Percentiles rank a stretch among this genome's conserved stretches.
phyloP scores from a whole-genome alignment of 2,113 vertebrate species.

The Thomomys bottae region DNA sequence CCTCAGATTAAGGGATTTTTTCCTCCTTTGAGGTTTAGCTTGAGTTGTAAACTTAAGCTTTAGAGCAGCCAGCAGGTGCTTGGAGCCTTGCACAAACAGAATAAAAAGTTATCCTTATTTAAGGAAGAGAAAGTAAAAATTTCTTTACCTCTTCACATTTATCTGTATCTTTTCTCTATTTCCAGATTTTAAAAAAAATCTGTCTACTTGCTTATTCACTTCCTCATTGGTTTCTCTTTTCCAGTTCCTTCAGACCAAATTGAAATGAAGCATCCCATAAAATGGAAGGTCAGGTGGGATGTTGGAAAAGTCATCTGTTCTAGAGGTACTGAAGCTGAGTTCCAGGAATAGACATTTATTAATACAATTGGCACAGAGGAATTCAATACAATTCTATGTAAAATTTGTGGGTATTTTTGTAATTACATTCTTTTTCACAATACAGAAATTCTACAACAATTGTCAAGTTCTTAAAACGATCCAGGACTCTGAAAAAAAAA shows the following conservation, averaged over 20 bases:
- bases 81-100: conserved; percentile 56
- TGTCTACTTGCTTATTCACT: conserved; percentile 9
- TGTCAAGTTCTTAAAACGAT: background rate
- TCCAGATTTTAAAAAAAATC: background rate
- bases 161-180: conserved; percentile 36
- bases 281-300: conserved; percentile 7
- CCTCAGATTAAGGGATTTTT: conserved; percentile 65
- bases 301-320: background rate
- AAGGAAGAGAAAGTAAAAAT: background rate
- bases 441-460: background rate
- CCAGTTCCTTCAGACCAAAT: conserved; percentile 5
- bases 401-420: background rate
- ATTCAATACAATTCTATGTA: background rate
- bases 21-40: conserved; percentile 44
- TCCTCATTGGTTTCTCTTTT: background rate
- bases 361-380: background rate
- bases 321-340: background rate
- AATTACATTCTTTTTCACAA: background rate
- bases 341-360: background rate
- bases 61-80: conserved; percentile 24
- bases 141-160: background rate
- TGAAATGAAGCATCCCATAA: conserved; percentile 22
- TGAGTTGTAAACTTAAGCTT: conserved; percentile 41
- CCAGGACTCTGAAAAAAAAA: background rate
- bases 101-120: conserved; percentile 58